phyloP scores from a whole-genome alignment of 2,113 vertebrate genomes.

The Gopherus evgoodei region DNA sequence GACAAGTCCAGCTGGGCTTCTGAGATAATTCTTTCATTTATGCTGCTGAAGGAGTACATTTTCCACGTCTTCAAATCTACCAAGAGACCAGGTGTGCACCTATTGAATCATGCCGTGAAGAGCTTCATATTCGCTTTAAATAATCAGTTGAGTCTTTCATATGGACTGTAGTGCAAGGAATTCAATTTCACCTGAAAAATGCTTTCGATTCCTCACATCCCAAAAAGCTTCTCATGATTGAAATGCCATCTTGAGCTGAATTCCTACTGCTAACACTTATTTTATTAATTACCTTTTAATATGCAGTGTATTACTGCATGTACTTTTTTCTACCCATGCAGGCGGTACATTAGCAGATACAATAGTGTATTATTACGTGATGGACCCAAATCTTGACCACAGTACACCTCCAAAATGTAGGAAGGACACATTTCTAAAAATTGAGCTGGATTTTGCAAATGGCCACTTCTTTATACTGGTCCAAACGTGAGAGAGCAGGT shows the following conservation, averaged over 20 bases:
- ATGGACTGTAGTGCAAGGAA: not conserved
- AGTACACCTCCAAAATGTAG: not conserved
- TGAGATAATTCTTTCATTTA: not conserved
- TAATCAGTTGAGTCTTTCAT: not conserved
- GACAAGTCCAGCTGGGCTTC: not conserved
- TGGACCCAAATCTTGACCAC: not conserved
- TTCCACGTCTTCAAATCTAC: not conserved
- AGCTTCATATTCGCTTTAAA: not conserved
- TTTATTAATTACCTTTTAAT: not conserved
- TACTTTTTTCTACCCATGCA: not conserved
- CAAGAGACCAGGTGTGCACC: not conserved
- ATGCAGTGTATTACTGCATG: not conserved
- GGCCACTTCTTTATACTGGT: not conserved
- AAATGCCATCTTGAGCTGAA: not conserved
- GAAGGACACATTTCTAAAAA: not conserved
- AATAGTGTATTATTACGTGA: not conserved
- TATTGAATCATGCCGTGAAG: not conserved
- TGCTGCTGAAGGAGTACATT: not conserved
- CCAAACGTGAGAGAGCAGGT: not conserved
- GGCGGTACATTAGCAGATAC: not conserved
- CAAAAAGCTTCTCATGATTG: not conserved
- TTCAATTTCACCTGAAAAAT: not conserved
- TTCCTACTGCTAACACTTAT: not conserved
- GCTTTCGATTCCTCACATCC: not conserved
- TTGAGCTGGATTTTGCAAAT: not conserved